phyloP scores from a whole-genome alignment of 2,888 invertebrate species.

The Drosophila dives region DNA sequence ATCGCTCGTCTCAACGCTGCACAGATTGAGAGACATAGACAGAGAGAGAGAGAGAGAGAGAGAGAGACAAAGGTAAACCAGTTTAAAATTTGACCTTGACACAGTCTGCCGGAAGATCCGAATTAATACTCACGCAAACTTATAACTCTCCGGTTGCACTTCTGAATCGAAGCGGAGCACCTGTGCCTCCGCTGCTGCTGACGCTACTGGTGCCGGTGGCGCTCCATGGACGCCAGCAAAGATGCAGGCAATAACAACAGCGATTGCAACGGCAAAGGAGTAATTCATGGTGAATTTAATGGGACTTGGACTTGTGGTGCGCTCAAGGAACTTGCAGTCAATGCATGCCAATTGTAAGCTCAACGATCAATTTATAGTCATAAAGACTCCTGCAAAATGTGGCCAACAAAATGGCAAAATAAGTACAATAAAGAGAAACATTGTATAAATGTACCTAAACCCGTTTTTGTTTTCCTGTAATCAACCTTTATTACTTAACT shows the following conservation, averaged over 20 bases:
- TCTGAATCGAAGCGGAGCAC: slow-evolving; percentile 87
- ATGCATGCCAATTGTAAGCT: slow-evolving; percentile 68
- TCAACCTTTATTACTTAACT: slow-evolving; percentile 59
- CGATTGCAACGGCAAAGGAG: slow-evolving; percentile 44
- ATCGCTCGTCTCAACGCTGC: slow-evolving; percentile 88
- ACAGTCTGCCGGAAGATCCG: slow-evolving; percentile 26
- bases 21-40: slow-evolving; percentile 8
- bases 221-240: slow-evolving; percentile 77
- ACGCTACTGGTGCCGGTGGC: slow-evolving; percentile 65
- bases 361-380: slow-evolving; percentile 64
- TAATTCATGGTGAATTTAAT: slow-evolving; percentile 70
- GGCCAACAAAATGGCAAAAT: slow-evolving; percentile 22
- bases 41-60: slow-evolving; percentile 2
- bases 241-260: slow-evolving; percentile 73
- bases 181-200: slow-evolving; percentile 86
- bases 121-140: slow-evolving; percentile 78
- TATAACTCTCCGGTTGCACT: slow-evolving; percentile 83
- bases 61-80: slow-evolving; percentile 24
- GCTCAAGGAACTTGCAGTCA: slow-evolving; percentile 72
- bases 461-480: slow-evolving; percentile 46
- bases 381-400: slow-evolving; percentile 31
- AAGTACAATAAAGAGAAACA: slow-evolving; percentile 18
- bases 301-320: slow-evolving; percentile 47
- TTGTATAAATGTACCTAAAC: slow-evolving; percentile 32
- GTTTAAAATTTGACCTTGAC: slow-evolving; percentile 53